phyloP scores from a whole-genome alignment of 2,797 vertebrate species.

The Anomalospiza imberbis region DNA sequence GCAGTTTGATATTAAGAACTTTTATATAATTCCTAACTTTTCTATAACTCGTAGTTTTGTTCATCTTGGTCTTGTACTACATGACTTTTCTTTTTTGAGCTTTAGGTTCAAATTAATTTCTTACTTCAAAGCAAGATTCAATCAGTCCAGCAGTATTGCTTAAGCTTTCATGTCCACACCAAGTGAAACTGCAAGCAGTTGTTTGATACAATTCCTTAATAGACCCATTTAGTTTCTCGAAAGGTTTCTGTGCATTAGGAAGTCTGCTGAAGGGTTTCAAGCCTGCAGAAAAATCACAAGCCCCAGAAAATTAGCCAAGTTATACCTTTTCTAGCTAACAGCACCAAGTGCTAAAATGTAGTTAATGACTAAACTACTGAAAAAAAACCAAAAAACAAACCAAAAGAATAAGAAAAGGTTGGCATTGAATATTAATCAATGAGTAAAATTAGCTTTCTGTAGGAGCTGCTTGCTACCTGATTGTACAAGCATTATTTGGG shows the following conservation, averaged over 20 bases:
- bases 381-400: not conserved
- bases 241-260: not conserved
- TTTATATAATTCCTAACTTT: not conserved
- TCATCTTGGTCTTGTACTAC: not conserved
- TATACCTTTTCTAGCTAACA: not conserved
- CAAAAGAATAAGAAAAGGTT: not conserved
- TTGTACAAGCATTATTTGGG: fast-evolving
- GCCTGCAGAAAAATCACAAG: not conserved
- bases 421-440: not conserved
- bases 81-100: not conserved
- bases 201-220: not conserved
- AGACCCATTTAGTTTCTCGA: not conserved
- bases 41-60: not conserved
- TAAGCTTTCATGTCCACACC: not conserved
- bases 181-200: not conserved
- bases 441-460: not conserved
- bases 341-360: not conserved
- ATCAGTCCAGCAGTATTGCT: not conserved
- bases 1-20: not conserved
- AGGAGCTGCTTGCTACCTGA: not conserved
- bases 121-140: not conserved
- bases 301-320: not conserved
- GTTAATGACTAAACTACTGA: not conserved
- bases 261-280: not conserved
- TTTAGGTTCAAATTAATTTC: not conserved